Base-by-base conservation (phyloP, 2,113 vertebrate species). In the Petrocephalus microphthalmus region DNA sequence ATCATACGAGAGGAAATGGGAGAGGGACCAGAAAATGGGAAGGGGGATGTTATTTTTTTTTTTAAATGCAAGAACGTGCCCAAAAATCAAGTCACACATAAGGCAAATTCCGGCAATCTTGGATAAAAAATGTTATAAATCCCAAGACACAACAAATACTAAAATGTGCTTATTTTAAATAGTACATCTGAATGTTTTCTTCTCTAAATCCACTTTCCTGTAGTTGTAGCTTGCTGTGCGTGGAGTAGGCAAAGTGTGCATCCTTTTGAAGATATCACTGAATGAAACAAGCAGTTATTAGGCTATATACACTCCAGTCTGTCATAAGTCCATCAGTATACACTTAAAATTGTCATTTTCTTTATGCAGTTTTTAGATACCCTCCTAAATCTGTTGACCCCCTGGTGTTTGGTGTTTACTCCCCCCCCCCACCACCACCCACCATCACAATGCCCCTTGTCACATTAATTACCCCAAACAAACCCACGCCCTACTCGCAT, bases 391-490 rank as follows among this genome's bases (percentile, higher is more conserved):
- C 33, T 42, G 37, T 42, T 78, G 29, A 78, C 71, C 71, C 87
- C 87, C 87, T 5, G 87, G n/a, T 54, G 52, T 54, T 54, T 2
- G 47, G 51, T 52, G 67, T 78, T 78, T 53, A 53, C 84, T 25
- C 85, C 54, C 22, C 22, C 42, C 4, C 86, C 85, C 56, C 33
- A 56, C 7, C 22, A n/a, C 49, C 52, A 33, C 84, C 25, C 51
- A 45, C 56, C 29, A 87, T 19, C 29, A 88, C 87, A 88, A 88
- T 88, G 51, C 49, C 71, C 71, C 67, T 88, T 88, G 71, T 82
- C 87, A 56, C 37, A n/a, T 71, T 88, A 82, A 88, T 81, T 88
- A 88, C 87, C 67, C 87, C 20, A 49, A 88, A 56, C 52, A 33
- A 54, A 85, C 25, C 51, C 52, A 54, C 84, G n/a, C 84, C 84